These are phyloP conservation scores for Drosophila nigrodunni DNA, from an alignment of 1,140 invertebrate species.

Conservation along the genomic window DNA sequence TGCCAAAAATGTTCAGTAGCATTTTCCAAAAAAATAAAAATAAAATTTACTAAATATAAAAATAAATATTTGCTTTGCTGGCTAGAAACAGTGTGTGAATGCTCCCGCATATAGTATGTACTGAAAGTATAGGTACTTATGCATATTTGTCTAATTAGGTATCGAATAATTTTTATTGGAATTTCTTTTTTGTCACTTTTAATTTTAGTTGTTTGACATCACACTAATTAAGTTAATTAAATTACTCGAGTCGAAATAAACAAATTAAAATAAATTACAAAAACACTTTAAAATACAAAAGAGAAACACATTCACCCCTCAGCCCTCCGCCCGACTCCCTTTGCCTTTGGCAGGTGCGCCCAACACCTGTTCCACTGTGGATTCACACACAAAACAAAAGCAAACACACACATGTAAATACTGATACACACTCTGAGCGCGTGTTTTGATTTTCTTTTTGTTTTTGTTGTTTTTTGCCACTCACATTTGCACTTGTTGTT, in stretches of 20 bases:
- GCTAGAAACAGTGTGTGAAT: slow-evolving; percentile 1
- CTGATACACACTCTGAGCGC: slow-evolving; percentile 60
- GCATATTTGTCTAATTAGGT: neutral
- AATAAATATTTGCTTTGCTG: slow-evolving; percentile 11
- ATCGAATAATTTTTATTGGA: slow-evolving; percentile 1
- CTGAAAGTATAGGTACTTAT: too few species aligned
- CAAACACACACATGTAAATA: neutral
- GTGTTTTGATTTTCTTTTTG: slow-evolving; percentile 58
- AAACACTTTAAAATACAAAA: slow-evolving; percentile 13
- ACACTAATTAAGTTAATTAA: slow-evolving; percentile 33
- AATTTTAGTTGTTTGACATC: slow-evolving; percentile 13
- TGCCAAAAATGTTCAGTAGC: slow-evolving; percentile 15
- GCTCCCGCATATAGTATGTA: neutral
- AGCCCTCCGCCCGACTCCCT: neutral
- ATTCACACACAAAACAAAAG: slow-evolving; percentile 15
- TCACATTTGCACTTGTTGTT: slow-evolving; percentile 33
- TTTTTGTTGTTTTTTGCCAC: slow-evolving; percentile 18
- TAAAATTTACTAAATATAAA: slow-evolving; percentile 9
- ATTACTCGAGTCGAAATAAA: slow-evolving; percentile 42
- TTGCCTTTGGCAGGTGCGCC: slow-evolving; percentile 6
- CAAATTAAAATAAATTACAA: neutral
- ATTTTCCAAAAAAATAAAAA: slow-evolving; percentile 16
- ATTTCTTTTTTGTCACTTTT: neutral
- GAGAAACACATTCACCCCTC: slow-evolving; percentile 24
- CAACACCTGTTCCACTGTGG: slow-evolving; percentile 33